Conservation (phyloP, 2,888 invertebrate species). For the Yponomeuta plumbellus region DNA sequence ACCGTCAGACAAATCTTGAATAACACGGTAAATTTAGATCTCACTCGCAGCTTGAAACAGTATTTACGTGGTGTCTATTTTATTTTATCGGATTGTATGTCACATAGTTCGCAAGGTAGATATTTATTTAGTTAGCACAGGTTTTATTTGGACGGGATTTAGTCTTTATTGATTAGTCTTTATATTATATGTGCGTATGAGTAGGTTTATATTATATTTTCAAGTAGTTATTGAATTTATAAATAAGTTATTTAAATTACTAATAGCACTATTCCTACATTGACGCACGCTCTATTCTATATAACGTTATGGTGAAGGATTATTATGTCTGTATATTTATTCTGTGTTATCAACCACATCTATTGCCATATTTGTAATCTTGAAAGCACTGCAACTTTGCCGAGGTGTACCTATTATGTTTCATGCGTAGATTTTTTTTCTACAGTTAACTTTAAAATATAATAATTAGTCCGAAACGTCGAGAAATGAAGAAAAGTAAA, state of each 20-base stretch:
- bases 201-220: not conserved
- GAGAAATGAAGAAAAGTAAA: too few relatives aligned
- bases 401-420: not conserved
- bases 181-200: not conserved
- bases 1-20: not conserved
- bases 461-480: too few relatives aligned
- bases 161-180: not conserved
- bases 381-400: not conserved
- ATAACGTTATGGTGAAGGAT: not conserved
- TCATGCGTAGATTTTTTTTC: too few relatives aligned
- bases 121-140: conserved; percentile 9
- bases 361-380: not conserved
- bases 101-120: conserved; percentile 58
- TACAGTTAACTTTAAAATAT: too few relatives aligned
- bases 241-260: not conserved
- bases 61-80: conserved; percentile 34
- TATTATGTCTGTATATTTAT: not conserved
- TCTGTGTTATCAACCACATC: not conserved
- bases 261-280: not conserved
- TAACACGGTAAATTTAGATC: conserved; percentile 5
- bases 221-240: not conserved
- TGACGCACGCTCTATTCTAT: not conserved
- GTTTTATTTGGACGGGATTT: not conserved
- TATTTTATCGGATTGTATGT: conserved; percentile 56
- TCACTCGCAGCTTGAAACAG: conserved; percentile 40